Evolutionary conservation across 1,140 invertebrate genomes (phyloP), one percentile per base, ranked within the genome.

Genomic region (Potamilus streckersoni): DNA sequence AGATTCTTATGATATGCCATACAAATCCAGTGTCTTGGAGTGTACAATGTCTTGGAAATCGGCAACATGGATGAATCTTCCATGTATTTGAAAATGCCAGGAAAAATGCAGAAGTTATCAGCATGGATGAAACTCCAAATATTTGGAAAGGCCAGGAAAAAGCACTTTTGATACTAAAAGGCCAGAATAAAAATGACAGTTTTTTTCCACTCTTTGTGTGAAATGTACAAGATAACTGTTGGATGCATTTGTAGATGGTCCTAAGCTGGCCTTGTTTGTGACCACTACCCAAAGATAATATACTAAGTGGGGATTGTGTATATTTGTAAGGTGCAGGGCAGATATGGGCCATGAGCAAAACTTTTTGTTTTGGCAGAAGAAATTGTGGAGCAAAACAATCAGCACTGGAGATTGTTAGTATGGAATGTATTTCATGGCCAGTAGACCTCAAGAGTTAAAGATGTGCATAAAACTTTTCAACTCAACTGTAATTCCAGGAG

Each of bases 121-220:
- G 66, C 56, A 76, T 76, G 74, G 69, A 76, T 49, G 69, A 76
- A 68, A 76, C 75, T 4, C 75, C 49, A 59, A 71, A 2, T 71
- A 56, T 14, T 17, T 76, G 11, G 64, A 76, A 58, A 76, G 75
- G 72, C 72, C 73, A 27, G 69, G 71, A 56, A 68, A 71, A 12
- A 27, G 17, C 17, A 79, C 73, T 6, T 59, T 61, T 3, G 31
- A 66, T 8, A n/a, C n/a, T n/a, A 0, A 67, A 65, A 19, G 73
- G 77, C 2, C 14, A 56, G 27, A 71, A 19, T 5, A 59, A 65
- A 31, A 62, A 31, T 79, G 1, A 13, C 17, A 17, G 59, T 79
- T 14, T 0, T 0, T 27, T 2, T 71, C 69, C 31, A 78, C 71
- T 8, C 62, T 8, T 58, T 71, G 5, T 49, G 57, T 31, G 72